Conservation (phyloP, 2,888 invertebrate genomes). For the Scaptomyza caliginosa region DNA sequence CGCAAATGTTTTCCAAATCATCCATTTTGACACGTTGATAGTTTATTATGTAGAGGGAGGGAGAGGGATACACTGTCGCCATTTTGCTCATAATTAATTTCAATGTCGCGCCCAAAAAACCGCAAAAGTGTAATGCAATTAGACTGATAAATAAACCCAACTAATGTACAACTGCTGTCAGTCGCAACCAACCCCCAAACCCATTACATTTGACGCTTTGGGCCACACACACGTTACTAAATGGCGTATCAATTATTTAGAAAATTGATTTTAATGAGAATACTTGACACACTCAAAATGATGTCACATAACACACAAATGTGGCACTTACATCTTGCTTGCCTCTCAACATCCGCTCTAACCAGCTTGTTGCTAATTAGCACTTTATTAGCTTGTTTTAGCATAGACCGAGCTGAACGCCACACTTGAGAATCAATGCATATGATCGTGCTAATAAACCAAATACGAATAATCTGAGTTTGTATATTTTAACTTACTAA, state of each 20-base stretch:
- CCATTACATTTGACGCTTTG: not conserved
- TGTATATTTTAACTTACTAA: no score
- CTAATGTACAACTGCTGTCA: constrained; percentile 19
- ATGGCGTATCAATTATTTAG: constrained; percentile 53
- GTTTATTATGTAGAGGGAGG: no score
- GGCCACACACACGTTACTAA: constrained; percentile 15
- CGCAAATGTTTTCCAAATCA: not conserved
- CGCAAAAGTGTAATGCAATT: constrained; percentile 65
- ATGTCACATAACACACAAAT: constrained; percentile 8
- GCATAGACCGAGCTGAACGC: constrained; percentile 23
- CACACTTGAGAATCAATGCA: not conserved
- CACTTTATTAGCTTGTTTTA: constrained; percentile 59
- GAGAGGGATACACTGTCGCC: no score
- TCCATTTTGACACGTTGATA: constrained; percentile 10
- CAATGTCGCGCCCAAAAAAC: constrained; percentile 39
- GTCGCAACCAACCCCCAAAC: not conserved
- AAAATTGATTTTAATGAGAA: constrained; percentile 40
- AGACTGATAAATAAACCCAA: constrained; percentile 45
- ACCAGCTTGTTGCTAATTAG: constrained; percentile 41
- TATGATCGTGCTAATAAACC: no score
- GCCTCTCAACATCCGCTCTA: no score
- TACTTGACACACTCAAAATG: constrained; percentile 13
- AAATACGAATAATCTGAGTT: no score
- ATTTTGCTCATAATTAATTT: constrained; percentile 43
- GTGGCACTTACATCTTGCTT: not conserved